phyloP scores from a whole-genome alignment of 2,113 vertebrate genomes.

The Sterna hirundo region DNA sequence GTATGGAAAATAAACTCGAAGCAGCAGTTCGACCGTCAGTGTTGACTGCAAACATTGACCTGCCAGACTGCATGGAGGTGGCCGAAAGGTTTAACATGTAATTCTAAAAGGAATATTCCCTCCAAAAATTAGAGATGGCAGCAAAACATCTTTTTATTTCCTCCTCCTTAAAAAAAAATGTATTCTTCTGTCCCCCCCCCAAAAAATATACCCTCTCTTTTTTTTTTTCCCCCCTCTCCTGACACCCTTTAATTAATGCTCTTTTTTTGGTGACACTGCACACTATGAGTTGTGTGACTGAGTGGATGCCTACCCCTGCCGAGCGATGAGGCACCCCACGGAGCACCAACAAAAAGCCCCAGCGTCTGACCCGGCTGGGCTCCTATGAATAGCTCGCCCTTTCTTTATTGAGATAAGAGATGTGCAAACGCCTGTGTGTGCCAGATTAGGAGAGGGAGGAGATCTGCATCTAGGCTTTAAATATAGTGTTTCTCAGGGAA shows the following conservation, averaged over 20 bases:
- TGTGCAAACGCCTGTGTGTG: not conserved
- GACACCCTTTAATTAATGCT: conserved; percentile 74
- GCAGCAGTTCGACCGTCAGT: not conserved
- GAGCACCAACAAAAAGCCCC: conserved; percentile 66
- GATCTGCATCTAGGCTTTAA: not conserved
- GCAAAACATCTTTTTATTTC: conserved; percentile 4
- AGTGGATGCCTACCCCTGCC: conserved; percentile 47
- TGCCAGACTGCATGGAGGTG: not conserved
- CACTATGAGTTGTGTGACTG: conserved; percentile 48
- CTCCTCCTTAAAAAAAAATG: conserved; percentile 30
- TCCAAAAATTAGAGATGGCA: not conserved
- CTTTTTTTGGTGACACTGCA: conserved; percentile 21
- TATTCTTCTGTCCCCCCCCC: not conserved
- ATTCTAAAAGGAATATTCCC: conserved; percentile 11
- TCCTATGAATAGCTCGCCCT: conserved; percentile 60
- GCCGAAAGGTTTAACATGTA: not conserved
- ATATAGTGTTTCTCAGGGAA: not conserved
- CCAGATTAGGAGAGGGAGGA: not conserved
- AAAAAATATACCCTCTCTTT: not conserved
- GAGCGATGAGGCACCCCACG: conserved; percentile 29
- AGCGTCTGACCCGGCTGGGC: conserved; percentile 51
- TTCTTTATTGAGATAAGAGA: conserved; percentile 43
- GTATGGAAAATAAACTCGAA: not conserved
- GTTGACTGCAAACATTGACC: not conserved
- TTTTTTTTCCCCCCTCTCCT: not conserved